These are phyloP conservation scores for Trilocha varians DNA, from an alignment of 2,888 invertebrate genomes.

Conservation along the genomic window DNA sequence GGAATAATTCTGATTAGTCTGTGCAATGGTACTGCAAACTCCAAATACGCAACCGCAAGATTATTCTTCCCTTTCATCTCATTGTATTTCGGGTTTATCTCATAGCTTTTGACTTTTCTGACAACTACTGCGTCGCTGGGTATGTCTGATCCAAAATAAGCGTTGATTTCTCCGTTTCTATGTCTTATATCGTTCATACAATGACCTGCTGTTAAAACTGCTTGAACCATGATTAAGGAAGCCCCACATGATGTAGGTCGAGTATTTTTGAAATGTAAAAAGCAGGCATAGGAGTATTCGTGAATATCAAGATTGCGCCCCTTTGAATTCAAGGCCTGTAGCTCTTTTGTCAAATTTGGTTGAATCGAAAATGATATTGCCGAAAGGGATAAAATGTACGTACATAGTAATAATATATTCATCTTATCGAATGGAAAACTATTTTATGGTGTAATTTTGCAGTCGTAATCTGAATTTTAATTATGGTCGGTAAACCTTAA, in stretches of 20 bases:
- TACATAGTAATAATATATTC: background rate
- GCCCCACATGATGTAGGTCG: conserved; percentile 15
- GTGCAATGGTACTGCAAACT: conserved; percentile 6
- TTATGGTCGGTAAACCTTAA: too few species aligned
- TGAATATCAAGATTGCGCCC: conserved; percentile 12
- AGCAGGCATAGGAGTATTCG: conserved; percentile 12
- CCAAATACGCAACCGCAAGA: conserved; percentile 5
- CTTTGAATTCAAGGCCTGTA: conserved; percentile 5
- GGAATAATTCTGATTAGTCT: conserved; percentile 10
- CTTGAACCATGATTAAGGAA: conserved; percentile 15
- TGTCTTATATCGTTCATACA: conserved; percentile 14
- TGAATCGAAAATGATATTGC: background rate
- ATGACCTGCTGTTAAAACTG: conserved; percentile 19
- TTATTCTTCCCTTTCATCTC: conserved; percentile 3
- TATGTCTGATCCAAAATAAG: conserved; percentile 12
- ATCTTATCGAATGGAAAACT: background rate
- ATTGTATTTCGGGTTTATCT: conserved; percentile 4
- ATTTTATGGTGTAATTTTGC: background rate
- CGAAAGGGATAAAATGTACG: background rate
- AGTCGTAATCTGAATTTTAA: background rate
- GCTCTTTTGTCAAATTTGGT: background rate
- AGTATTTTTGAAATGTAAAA: conserved; percentile 6
- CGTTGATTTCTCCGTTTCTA: conserved; percentile 8
- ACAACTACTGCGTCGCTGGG: conserved; percentile 5
- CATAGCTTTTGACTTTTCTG: conserved; percentile 2